A percentile compares a stretch with the other conserved stretches of the same genome.
phyloP scores from a whole-genome alignment of 2,113 vertebrate genomes.

The Canis aureus region DNA sequence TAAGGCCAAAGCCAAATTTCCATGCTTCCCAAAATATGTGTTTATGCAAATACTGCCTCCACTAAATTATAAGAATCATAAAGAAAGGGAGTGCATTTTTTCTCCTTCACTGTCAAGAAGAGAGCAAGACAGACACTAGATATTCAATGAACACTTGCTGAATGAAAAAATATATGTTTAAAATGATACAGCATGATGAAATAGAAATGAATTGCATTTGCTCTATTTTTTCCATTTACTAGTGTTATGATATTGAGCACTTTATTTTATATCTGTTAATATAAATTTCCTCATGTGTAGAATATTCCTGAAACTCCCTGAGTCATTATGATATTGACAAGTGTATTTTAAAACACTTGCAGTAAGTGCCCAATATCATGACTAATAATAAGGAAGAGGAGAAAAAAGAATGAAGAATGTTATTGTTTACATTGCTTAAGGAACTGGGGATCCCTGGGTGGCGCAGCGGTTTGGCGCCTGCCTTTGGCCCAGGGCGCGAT shows the following conservation, averaged over 20 bases:
- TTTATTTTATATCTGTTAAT: slow-evolving; percentile 5
- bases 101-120: background rate
- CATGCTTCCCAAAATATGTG: background rate
- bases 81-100: background rate
- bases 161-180: background rate
- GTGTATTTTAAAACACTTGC: background rate
- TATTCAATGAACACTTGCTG: background rate
- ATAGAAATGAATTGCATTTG: background rate
- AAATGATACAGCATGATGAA: background rate
- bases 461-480: too few relatives aligned
- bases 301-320: background rate
- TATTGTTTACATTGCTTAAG: slow-evolving; percentile 24
- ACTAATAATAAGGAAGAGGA: background rate
- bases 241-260: background rate
- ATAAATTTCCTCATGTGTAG: slow-evolving; percentile 7
- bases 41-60: background rate
- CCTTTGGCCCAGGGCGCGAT: too few relatives aligned
- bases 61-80: background rate
- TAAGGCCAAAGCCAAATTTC: background rate
- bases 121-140: background rate
- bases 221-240: background rate
- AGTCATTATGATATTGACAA: background rate
- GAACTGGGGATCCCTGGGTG: too few relatives aligned
- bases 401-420: background rate
- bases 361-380: background rate